Percentiles rank a stretch among this genome's conserved stretches.
Conservation (phyloP, 2,797 vertebrate species). For the Kryptolebias ocellatus region DNA sequence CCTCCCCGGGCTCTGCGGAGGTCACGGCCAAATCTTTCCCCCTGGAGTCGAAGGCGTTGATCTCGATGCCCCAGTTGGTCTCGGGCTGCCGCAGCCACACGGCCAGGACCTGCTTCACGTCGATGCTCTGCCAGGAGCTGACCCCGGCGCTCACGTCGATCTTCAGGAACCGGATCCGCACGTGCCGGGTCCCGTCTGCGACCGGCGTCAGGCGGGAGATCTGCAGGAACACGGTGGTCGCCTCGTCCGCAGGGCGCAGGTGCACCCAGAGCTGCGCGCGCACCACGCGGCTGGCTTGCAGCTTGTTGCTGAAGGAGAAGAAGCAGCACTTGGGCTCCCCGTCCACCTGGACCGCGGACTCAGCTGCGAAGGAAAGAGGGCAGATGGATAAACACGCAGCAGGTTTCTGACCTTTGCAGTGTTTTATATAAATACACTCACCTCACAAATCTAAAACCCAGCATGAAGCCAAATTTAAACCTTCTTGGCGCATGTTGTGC, state of each 20-base stretch:
- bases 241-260: conserved; percentile 87
- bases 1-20: conserved; percentile 88
- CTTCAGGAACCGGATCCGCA: conserved; percentile 96
- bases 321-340: conserved; percentile 94
- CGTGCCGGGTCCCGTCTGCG: conserved; percentile 87
- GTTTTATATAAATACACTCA: too few species aligned
- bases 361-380: conserved; percentile 80
- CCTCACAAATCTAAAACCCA: too few species aligned
- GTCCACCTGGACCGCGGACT: conserved; percentile 86
- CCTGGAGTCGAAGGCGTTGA: conserved; percentile 92
- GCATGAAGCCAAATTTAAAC: background rate
- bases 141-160: conserved; percentile 91
- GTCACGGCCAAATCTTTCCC: conserved; percentile 93
- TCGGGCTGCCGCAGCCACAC: conserved; percentile 98
- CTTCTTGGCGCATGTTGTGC: background rate
- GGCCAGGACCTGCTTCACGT: conserved; percentile 95
- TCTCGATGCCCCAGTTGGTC: conserved; percentile 98
- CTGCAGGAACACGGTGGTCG: conserved; percentile 95
- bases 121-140: conserved; percentile 97
- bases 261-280: conserved; percentile 97
- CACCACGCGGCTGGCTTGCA: conserved; percentile 91
- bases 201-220: conserved; percentile 95
- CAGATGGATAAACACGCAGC: background rate
- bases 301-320: conserved; percentile 93
- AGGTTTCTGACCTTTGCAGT: too few species aligned